Evolutionary conservation across 2,888 invertebrate species (phyloP), one percentile per base, ranked within the genome.

Genomic region (Scelioninae gen. 1): DNA sequence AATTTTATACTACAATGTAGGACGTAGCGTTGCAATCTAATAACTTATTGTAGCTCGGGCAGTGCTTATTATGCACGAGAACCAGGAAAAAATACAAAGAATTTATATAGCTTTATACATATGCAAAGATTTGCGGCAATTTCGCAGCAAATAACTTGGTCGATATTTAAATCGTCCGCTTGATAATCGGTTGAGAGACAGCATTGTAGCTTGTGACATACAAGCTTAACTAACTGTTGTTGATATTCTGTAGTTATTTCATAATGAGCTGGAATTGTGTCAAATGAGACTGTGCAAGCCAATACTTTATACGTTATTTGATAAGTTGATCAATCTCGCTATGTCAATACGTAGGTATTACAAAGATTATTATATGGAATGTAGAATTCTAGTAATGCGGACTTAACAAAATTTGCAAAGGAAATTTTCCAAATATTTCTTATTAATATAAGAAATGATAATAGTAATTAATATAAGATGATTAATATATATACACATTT

Each of bases 21-120:
- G 60, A 79, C 72, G 79, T 72, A 55, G 76, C 69, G 16, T 53
- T 72, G 66, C 79, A 72, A 79, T 79, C 72, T 72, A 72, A 79
- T 79, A 78, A 78, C 71, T 78, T 78, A 78, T 78, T 65, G 62
- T 71, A 71, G 34, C 56, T 71, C 65, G 65, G 13, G 53, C 51
- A 11, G 45, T 15, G 55, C 71, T 71, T 56, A 72, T 78, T 78
- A 71, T 71, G 47, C 51, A 15, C 63, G 55, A 32, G 43, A 49
- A 53, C 34, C 45, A 58, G 15, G 13, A 75, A 75, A 65, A 74
- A 49, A 13, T 47, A 8, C 49, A 3, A 29, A 45, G 65, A 65
- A 58, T 75, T 34, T 66, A 49, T 58, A 40, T 31, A 16, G 47
- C 45, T 47, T 32, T 56, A 58, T 58, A 66, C 49, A 58, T 40